Base-by-base conservation (phyloP, 2,113 vertebrate genomes). In the Equus przewalskii region DNA sequence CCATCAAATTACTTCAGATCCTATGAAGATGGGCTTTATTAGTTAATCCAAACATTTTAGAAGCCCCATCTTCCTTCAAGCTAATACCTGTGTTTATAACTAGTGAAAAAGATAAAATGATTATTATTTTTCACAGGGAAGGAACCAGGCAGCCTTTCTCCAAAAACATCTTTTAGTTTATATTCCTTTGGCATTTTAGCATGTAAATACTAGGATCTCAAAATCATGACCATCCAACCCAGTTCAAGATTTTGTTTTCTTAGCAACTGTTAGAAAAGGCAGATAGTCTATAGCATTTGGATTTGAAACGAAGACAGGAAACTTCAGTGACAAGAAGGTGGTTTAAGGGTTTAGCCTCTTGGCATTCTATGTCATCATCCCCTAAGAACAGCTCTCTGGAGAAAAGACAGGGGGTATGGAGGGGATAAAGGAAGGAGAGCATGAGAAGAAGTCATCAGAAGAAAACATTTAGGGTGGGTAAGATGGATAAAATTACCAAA, bases 281-380 rank as follows among this genome's bases (percentile, higher is more conserved):
- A 79, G 26, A 41, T 4, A 62, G 26, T 3, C 36, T 78, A 86
- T 85, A 94, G 78, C 96, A 91, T 96, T 94, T 91, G 22, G 24
- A 70, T 91, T 79, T 91, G 33, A 86, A 94, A 81, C 36, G 93
- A 96, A 91, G 54, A 75, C 41, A 95, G 87, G 36, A 89, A 92
- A 76, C 6, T 76, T 94, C 26, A 83, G 8, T 58, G 44, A 70
- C 89, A 76, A 81, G 33, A 82, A 75, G 19, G 2, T 24, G 2
- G 9, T 24, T 93, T 85, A 78, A 78, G 30, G 46, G 3, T 6
- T 90, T 81, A 67, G 1, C 65, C 6, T 60, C 12, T 70, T 73
- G 3, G 41, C 10, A 51, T 5, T 76, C 18, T 51, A 16, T 75
- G 15, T 56, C 21, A 83, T 69, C 5, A 41, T 81, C 33, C 19